A percentile compares a stretch with the other conserved stretches of the same genome.
phyloP scores from a whole-genome alignment of 2,888 invertebrate genomes.

The Himalopsyche kuldschensis region DNA sequence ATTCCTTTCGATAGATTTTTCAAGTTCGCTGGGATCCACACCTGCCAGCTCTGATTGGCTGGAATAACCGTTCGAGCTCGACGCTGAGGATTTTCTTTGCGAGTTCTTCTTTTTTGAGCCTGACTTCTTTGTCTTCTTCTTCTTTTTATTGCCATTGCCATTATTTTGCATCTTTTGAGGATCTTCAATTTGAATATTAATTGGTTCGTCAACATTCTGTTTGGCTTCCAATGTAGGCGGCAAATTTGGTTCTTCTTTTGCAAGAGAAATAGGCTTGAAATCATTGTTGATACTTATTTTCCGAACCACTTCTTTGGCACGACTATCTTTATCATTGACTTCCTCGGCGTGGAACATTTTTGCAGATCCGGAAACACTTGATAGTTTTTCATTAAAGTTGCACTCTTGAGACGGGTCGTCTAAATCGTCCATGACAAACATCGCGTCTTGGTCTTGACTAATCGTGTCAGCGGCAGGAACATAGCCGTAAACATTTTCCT shows the following conservation, averaged over 20 bases:
- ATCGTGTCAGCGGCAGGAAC: conserved; percentile 34
- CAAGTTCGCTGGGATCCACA: conserved; percentile 49
- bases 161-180: conserved; percentile 45
- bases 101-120: conserved; percentile 78
- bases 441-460: conserved; percentile 59
- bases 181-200: conserved; percentile 41
- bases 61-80: conserved; percentile 52
- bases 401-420: conserved; percentile 48
- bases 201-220: conserved; percentile 41
- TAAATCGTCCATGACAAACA: conserved; percentile 70
- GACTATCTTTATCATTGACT: conserved; percentile 53
- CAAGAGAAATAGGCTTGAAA: conserved; percentile 59
- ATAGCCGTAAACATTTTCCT: conserved; percentile 44
- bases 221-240: conserved; percentile 44
- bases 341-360: conserved; percentile 62
- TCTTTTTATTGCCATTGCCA: conserved; percentile 64
- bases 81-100: conserved; percentile 65
- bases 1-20: conserved; percentile 30
- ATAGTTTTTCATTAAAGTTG: conserved; percentile 46
- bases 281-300: conserved; percentile 67
- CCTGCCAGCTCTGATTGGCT: conserved; percentile 59
- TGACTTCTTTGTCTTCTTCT: conserved; percentile 78
- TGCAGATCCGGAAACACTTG: conserved; percentile 57
- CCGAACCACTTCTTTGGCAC: conserved; percentile 59
- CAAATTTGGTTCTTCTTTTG: conserved; percentile 23